Conservation (phyloP, 2,888 invertebrate genomes). For the Chrysolina americana region DNA sequence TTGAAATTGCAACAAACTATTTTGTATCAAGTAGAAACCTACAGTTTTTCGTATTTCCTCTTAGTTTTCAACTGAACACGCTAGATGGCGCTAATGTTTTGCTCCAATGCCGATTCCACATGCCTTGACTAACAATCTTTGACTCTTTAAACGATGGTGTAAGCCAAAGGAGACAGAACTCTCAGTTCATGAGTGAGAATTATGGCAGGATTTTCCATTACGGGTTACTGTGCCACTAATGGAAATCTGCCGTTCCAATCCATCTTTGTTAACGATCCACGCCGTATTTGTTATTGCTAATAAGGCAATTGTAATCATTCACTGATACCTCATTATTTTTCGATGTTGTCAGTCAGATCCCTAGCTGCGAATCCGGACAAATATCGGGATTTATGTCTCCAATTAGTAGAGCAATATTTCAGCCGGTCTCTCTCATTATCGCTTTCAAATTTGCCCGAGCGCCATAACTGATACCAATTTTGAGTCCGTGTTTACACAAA, state of each 20-base stretch:
- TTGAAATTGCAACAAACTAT: too few species aligned
- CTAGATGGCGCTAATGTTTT: too few species aligned
- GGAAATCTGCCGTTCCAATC: not conserved
- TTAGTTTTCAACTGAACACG: too few species aligned
- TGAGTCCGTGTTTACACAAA: constrained; percentile 12
- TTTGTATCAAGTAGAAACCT: too few species aligned
- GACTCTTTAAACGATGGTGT: too few species aligned
- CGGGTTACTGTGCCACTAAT: too few species aligned
- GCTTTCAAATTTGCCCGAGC: constrained; percentile 14
- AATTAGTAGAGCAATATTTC: constrained; percentile 21
- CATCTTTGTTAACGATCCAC: not conserved
- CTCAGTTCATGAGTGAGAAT: too few species aligned
- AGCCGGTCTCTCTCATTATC: constrained; percentile 9
- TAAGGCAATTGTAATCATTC: constrained; percentile 3
- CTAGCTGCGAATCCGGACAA: not conserved
- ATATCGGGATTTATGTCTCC: constrained; percentile 14
- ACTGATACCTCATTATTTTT: constrained; percentile 5
- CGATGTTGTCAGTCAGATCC: constrained; percentile 8
- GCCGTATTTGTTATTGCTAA: not conserved
- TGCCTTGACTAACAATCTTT: too few species aligned
- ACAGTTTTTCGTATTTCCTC: too few species aligned
- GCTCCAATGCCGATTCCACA: too few species aligned
- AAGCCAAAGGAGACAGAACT: too few species aligned
- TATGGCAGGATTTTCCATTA: too few species aligned
- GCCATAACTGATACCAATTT: constrained; percentile 21